phyloP scores from a whole-genome alignment of 1,140 invertebrate genomes.

The Neelides sp. region DNA sequence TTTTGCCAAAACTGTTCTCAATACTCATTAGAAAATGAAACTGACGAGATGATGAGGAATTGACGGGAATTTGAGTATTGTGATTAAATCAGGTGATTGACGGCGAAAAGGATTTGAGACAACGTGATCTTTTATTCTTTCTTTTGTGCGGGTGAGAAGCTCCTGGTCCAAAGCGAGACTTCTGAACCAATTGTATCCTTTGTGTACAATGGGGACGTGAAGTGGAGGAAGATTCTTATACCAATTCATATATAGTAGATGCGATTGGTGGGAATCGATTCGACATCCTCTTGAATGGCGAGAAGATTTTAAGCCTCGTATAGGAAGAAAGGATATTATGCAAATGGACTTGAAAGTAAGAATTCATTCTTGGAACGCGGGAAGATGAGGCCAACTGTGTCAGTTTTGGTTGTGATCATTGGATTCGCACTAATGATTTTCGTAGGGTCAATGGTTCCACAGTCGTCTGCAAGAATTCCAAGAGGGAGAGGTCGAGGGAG shows the following conservation, averaged over 20 bases:
- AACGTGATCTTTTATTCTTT: too few relatives aligned
- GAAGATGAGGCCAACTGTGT: constrained; percentile 25
- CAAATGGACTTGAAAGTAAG: neutral
- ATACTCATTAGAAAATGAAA: too few relatives aligned
- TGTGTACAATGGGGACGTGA: too few relatives aligned
- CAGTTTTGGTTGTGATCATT: constrained; percentile 25
- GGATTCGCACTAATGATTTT: constrained; percentile 25
- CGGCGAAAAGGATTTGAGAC: too few relatives aligned
- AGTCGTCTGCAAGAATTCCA: constrained; percentile 29
- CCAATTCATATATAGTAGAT: neutral
- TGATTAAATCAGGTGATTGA: too few relatives aligned
- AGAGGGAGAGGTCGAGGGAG: constrained; percentile 33
- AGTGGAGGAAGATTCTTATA: neutral
- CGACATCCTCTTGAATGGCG: neutral
- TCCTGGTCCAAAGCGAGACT: too few relatives aligned
- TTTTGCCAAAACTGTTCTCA: too few relatives aligned
- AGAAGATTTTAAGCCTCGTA: neutral
- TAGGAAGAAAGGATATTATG: constrained; percentile 6
- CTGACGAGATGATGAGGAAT: too few relatives aligned
- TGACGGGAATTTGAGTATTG: too few relatives aligned
- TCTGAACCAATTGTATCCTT: too few relatives aligned
- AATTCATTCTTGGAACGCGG: constrained; percentile 12
- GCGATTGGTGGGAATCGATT: neutral
- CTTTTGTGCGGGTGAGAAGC: too few relatives aligned
- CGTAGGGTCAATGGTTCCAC: constrained; percentile 28